phyloP scores from a whole-genome alignment of 2,888 invertebrate genomes.

The Syrista parreyssii region DNA sequence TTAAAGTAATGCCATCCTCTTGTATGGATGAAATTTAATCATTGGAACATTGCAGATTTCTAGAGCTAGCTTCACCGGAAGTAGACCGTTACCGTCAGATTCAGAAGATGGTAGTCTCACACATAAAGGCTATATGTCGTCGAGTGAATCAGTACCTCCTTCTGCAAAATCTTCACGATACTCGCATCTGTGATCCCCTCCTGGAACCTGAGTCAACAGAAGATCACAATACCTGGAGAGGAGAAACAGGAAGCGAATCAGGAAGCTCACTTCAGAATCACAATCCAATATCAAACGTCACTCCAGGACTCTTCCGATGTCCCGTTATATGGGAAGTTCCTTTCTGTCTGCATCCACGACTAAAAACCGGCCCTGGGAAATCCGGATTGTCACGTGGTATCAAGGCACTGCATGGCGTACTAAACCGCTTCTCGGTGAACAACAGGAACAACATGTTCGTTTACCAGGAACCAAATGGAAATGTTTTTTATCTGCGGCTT shows the following conservation, averaged over 20 bases:
- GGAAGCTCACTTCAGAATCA: constrained; percentile 33
- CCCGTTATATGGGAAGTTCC: constrained; percentile 78
- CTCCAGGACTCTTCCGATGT: constrained; percentile 79
- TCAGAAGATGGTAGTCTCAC: constrained; percentile 68
- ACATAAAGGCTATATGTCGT: constrained; percentile 72
- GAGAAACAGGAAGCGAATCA: constrained; percentile 42
- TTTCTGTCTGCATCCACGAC: constrained; percentile 77
- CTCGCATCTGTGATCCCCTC: constrained; percentile 74
- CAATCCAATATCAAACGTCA: constrained; percentile 64
- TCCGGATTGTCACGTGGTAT: constrained; percentile 73
- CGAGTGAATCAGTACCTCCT: constrained; percentile 77
- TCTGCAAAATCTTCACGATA: constrained; percentile 76
- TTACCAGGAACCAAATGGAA: constrained; percentile 73
- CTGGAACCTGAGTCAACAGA: constrained; percentile 74
- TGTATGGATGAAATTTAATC: neutral
- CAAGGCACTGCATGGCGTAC: constrained; percentile 73
- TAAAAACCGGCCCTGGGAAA: constrained; percentile 74
- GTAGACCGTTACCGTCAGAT: constrained; percentile 69
- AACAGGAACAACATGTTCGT: constrained; percentile 84
- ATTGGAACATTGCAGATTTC: constrained; percentile 61
- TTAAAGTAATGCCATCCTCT: constrained; percentile 8
- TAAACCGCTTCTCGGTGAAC: constrained; percentile 77
- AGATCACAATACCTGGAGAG: constrained; percentile 58
- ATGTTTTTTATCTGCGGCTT: constrained; percentile 72
- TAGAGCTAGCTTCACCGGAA: constrained; percentile 69